Conservation (phyloP, 2,797 vertebrate genomes). For the Gallinago stenura region DNA sequence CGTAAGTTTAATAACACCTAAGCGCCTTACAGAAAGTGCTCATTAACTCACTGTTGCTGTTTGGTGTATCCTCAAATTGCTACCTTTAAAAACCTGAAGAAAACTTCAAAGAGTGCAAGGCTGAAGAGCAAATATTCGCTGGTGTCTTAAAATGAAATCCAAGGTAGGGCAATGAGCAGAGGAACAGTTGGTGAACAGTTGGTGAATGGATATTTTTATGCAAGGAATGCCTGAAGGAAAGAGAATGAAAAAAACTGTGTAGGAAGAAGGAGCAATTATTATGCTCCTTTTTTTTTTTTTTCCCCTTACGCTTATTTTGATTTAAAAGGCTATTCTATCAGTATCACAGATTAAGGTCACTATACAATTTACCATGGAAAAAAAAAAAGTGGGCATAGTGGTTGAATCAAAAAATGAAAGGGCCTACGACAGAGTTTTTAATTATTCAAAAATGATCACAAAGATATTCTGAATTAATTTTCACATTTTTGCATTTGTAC, state of each 20-base stretch:
- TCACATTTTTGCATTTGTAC: slow-evolving; percentile 64
- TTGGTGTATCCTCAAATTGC: neutral
- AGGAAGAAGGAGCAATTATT: slow-evolving; percentile 80
- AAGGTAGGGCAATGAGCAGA: slow-evolving; percentile 77
- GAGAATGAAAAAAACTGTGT: slow-evolving; percentile 62
- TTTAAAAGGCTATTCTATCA: slow-evolving; percentile 76
- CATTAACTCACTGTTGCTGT: neutral
- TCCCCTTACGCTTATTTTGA: slow-evolving; percentile 67
- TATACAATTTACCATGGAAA: slow-evolving; percentile 1
- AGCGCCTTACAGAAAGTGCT: neutral
- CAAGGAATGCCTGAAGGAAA: slow-evolving; percentile 81
- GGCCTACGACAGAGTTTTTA: slow-evolving; percentile 20
- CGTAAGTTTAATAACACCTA: neutral
- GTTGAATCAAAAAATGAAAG: slow-evolving; percentile 1
- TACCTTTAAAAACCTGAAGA: slow-evolving; percentile 40
- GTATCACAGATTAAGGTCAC: slow-evolving; percentile 24
- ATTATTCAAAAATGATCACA: slow-evolving; percentile 56
- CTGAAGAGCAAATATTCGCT: slow-evolving; percentile 62
- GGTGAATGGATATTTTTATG: slow-evolving; percentile 84
- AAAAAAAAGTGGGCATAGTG: neutral
- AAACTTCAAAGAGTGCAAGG: slow-evolving; percentile 50
- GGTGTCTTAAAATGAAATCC: slow-evolving; percentile 69
- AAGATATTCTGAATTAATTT: slow-evolving; percentile 65
- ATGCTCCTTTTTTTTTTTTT: slow-evolving; percentile 34
- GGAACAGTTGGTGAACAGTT: slow-evolving; percentile 86